These are phyloP conservation scores for Brachymystax lenok DNA, from an alignment of 2,797 vertebrate genomes.

Conservation along the genomic window DNA sequence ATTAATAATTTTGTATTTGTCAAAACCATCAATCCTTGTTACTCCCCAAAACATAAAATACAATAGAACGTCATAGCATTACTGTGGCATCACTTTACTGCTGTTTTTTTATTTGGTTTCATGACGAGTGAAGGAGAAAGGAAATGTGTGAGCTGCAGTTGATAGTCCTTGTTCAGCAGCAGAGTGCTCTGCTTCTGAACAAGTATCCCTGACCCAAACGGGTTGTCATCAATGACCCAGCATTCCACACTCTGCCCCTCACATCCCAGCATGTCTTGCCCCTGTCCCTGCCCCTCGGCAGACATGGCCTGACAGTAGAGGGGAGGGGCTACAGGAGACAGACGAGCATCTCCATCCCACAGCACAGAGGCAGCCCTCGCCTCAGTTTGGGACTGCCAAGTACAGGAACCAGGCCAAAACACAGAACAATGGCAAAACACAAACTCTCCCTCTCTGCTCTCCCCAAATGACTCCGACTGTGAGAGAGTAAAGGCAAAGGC, in stretches of 20 bases:
- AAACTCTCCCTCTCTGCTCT: constrained; percentile 6
- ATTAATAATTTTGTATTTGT: neutral
- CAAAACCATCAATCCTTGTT: too few species aligned
- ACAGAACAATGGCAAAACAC: constrained; percentile 8
- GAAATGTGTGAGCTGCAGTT: neutral
- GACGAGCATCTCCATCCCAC: constrained; percentile 42
- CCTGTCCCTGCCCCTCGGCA: constrained; percentile 47
- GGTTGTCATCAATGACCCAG: constrained; percentile 17
- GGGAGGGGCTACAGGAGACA: constrained; percentile 60
- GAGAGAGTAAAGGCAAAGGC: neutral
- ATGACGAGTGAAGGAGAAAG: neutral
- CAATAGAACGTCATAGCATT: too few species aligned
- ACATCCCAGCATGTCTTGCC: constrained; percentile 54
- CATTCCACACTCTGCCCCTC: constrained; percentile 35
- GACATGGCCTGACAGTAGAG: constrained; percentile 71
- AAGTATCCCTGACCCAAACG: constrained; percentile 7
- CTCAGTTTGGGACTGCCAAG: constrained; percentile 18
- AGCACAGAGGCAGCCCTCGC: constrained; percentile 9
- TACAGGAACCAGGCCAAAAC: constrained; percentile 1
- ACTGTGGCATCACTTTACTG: neutral
- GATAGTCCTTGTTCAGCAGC: constrained; percentile 35
- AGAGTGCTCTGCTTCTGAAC: constrained; percentile 38
- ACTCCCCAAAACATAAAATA: too few species aligned
- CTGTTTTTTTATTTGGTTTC: neutral
- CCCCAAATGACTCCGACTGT: constrained; percentile 19